Base-by-base conservation (phyloP, 2,113 vertebrate genomes). In the Megaptera novaeangliae region DNA sequence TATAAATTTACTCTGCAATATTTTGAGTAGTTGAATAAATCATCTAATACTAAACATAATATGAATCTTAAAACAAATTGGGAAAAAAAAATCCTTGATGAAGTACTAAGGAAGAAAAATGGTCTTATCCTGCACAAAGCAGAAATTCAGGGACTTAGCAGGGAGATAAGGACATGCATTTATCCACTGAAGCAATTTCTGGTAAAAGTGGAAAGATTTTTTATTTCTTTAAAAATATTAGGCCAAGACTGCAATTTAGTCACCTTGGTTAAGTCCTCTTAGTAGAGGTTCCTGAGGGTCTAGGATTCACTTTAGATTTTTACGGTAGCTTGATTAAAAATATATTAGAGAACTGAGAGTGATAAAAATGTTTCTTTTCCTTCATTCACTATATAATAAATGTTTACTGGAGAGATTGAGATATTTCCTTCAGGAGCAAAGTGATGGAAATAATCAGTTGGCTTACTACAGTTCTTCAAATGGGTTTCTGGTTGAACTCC, bases 201-300 rank as follows among this genome's bases (percentile, higher is more conserved):
- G 9, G 8, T 46, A 91, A 90, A 93, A 66, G 29, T 68, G 36
- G 57, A 80, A 66, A 92, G 4, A 21, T 71, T 77, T 96, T 95
- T 59, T 29, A 68, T 82, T 93, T 78, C 23, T 82, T 94, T 85
- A 91, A 90, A 95, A 91, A 74, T 81, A 77, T 46, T 71, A 94
- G 9, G 5, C n/a, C 17, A 66, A 41, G 25, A 44, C 8, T 59
- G 3, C 15, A 84, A 64, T 90, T 68, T 10, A 57, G 41, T 83
- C 3, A n/a, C 25, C 9, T 63, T 88, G 11, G 36, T 77, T 92
- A 88, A 83, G 46, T 94, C 66, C 59, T 52, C 29, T 88, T 68
- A 82, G 20, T 25, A 63, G 71, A 85, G 21, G 29, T 88, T 57
- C 52, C 61, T 82, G 9, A 68, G 1, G 21, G 23, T 34, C 41